Conservation (phyloP, 2,888 invertebrate species). For the Eumerus sabulonum region DNA sequence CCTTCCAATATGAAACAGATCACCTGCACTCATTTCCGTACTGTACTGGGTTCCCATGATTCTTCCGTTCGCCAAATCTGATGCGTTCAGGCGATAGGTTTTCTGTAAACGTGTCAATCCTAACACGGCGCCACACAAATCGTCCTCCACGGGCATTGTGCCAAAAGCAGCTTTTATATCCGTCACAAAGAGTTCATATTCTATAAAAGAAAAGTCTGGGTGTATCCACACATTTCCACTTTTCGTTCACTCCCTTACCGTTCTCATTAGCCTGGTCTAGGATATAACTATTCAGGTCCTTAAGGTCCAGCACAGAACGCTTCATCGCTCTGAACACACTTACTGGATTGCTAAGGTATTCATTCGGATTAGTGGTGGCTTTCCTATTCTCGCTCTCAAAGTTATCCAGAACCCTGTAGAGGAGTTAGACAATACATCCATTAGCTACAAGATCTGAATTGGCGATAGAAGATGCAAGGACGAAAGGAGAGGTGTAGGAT, state of each 20-base stretch:
- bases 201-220: slow-evolving; percentile 1
- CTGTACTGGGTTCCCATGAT: too few species aligned
- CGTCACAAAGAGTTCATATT: slow-evolving; percentile 1
- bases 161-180: not conserved
- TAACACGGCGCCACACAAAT: not conserved
- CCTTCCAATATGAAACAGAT: not conserved
- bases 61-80: not conserved
- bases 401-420: too few species aligned
- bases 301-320: too few species aligned
- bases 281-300: too few species aligned
- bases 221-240: not conserved
- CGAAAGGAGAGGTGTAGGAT: too few species aligned
- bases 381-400: too few species aligned
- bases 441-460: not conserved
- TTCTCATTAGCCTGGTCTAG: too few species aligned
- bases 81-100: not conserved
- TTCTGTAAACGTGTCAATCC: not conserved
- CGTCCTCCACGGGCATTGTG: slow-evolving; percentile 82
- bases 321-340: too few species aligned
- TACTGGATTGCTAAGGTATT: too few species aligned
- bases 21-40: not conserved
- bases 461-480: not conserved
- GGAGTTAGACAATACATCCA: too few species aligned
- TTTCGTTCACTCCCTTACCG: not conserved
- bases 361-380: too few species aligned